Percentiles rank a stretch among this genome's conserved stretches.
Conservation (phyloP, 2,888 invertebrate species). For the Philonicus albiceps region DNA sequence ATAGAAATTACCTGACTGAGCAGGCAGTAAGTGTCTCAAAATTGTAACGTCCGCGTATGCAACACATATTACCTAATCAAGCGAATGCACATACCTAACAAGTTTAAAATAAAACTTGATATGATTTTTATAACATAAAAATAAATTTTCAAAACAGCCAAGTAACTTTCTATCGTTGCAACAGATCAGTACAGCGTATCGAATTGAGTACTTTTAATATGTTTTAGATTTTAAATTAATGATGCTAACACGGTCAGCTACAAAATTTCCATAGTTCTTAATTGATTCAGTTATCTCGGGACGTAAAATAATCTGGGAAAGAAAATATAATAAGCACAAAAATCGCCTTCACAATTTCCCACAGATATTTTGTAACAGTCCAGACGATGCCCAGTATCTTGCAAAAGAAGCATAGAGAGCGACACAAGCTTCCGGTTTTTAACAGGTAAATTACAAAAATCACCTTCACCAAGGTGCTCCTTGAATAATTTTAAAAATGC, state of each 20-base stretch:
- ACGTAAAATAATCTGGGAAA: neutral
- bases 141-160: neutral
- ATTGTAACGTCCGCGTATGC: neutral
- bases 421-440: neutral
- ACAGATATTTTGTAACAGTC: neutral
- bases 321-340: neutral
- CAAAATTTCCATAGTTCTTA: neutral
- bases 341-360: neutral
- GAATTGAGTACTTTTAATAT: neutral
- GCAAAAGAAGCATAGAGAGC: neutral
- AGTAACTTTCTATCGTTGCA: neutral
- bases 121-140: neutral
- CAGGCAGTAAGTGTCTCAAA: neutral
- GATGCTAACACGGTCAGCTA: neutral
- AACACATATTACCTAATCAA: neutral
- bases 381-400: neutral
- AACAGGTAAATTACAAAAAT: neutral
- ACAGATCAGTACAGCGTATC: neutral
- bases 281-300: neutral
- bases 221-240: neutral
- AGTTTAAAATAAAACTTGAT: neutral
- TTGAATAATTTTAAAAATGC: neutral
- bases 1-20: neutral
- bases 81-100: neutral
- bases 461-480: slow-evolving; percentile 19